Base-by-base conservation (phyloP, 2,113 vertebrate species). In the Hypomesus transpacificus region DNA sequence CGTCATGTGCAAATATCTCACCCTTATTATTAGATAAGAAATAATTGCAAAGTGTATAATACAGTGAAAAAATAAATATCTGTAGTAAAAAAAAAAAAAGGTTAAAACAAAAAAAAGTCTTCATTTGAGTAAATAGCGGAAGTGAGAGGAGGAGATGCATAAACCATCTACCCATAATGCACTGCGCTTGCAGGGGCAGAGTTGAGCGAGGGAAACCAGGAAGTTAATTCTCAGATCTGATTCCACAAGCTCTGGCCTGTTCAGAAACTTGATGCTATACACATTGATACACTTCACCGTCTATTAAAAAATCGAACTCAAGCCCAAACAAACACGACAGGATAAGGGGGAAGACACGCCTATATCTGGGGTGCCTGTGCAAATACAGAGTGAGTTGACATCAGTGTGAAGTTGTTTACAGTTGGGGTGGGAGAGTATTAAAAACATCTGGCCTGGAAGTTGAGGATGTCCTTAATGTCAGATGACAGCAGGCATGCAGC, bases 1-100 rank as follows among this genome's bases (percentile, higher is more conserved):
- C 90, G 77, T 94, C 94, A 93, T 97, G 96, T 97, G 96, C 96
- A 98, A 98, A 96, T 92, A 92, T 92, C 90, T 91, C 74, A 86
- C 90, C 70, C 82, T 76, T 63, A 58, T 77, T 73, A 89, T 89
- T 80, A 72, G 71, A 39, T 73, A 85, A 86, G 83, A 94, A 85
- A 77, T 20, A 79, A 79, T 75, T 61, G 71, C 69, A 77, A 78
- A 75, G 70, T 80, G 61, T 81, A 85, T 68, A 83, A 80, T 80
- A 84, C 75, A 87, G 81, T 85, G 80, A 71, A 87, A 88, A 90
- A 89, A 92, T 88, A 86, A 77, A 90, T 84, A 82, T 86, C 79
- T 81, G 74, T 82, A 72, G 78, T 79, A 76, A 75, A 82, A 86
- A 86, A 68, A 75, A 70, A 28, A n/a, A 17, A 56, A n/a, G 6